phyloP scores from a whole-genome alignment of 2,888 invertebrate genomes.

The Smittia sp. region DNA sequence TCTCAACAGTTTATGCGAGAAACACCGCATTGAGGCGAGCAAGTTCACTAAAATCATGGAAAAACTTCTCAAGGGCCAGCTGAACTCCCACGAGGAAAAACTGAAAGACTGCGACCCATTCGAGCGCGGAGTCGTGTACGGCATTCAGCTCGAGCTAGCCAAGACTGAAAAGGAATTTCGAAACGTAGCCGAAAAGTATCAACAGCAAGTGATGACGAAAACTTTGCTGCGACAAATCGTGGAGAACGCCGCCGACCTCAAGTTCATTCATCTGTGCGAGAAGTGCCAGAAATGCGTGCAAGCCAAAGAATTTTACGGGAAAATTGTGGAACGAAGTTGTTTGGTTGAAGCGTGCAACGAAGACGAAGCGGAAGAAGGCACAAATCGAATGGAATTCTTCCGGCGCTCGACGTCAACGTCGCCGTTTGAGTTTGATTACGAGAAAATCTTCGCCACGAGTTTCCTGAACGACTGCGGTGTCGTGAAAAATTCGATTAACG shows the following conservation, averaged over 20 bases:
- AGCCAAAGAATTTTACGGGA: constrained; percentile 21
- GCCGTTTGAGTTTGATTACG: constrained; percentile 45
- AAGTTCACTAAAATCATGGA: not conserved
- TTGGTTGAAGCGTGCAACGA: not conserved
- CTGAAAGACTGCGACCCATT: not conserved
- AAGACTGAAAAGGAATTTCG: constrained; percentile 39
- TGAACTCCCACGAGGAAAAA: not conserved
- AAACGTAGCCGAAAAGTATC: not conserved
- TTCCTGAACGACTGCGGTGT: constrained; percentile 30
- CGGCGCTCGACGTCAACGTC: not conserved
- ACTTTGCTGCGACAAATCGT: constrained; percentile 39
- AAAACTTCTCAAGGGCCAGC: not conserved
- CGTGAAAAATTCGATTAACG: constrained; percentile 41
- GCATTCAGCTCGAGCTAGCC: constrained; percentile 37
- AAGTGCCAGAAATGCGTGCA: constrained; percentile 30
- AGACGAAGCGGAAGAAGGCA: not conserved
- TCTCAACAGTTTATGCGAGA: not conserved
- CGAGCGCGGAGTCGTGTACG: constrained; percentile 26
- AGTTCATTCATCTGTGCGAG: constrained; percentile 23
- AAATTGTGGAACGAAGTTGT: not conserved
- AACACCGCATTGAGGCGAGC: not conserved
- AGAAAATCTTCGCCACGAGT: constrained; percentile 45
- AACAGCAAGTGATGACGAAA: constrained; percentile 40
- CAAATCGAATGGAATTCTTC: constrained; percentile 1
- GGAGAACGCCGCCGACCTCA: constrained; percentile 17